Evolutionary conservation across 2,797 vertebrate species (phyloP), one percentile per base, ranked within the genome.

Genomic region (Gallinago stenura): DNA sequence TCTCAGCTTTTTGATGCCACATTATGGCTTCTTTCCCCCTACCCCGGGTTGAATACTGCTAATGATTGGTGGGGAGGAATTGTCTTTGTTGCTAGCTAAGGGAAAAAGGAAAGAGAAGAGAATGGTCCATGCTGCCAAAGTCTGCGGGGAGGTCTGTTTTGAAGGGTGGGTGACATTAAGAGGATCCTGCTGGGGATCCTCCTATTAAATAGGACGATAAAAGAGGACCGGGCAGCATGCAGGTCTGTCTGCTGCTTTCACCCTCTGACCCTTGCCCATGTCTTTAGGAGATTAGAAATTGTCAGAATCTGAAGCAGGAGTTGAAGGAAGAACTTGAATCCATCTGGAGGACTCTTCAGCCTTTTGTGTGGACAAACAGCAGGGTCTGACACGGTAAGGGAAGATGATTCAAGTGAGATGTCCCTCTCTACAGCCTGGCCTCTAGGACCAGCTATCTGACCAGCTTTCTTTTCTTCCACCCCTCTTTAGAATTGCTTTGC

Each of bases 381-480:
- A 46, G 13, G 5, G 28, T 80, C 61, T 69, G 61, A 33, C n/a
- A 75, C 16, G 83, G 92, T 95, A 95, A 96, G 90, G 20, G 31
- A 46, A 68, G 53, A 50, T 3, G 15, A 72, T 57, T 76, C n/a
- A 28, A 25, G 11, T 8, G 66, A 58, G 30, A 70, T 0, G 0
- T 65, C 13, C 31, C 41, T 81, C 26, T 83, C 21, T 62, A 33
- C 65, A 57, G 72, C 35, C 5, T 85, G 65, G 75, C 68, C 41
- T 43, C 16, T 58, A 64, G 73, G 20, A 75, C 6, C 45, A 46
- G 0, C 31, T 37, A 4, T 46, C 57, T 75, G 80, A n/a, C 13
- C 16, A 39, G 43, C 33, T 83, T 83, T 43, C 46, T 81, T 62
- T 85, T 45, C 45, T 41, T 73, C 37, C 65, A 69, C 26, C 18